phyloP scores from a whole-genome alignment of 2,113 vertebrate genomes.

The Pteronura brasiliensis region DNA sequence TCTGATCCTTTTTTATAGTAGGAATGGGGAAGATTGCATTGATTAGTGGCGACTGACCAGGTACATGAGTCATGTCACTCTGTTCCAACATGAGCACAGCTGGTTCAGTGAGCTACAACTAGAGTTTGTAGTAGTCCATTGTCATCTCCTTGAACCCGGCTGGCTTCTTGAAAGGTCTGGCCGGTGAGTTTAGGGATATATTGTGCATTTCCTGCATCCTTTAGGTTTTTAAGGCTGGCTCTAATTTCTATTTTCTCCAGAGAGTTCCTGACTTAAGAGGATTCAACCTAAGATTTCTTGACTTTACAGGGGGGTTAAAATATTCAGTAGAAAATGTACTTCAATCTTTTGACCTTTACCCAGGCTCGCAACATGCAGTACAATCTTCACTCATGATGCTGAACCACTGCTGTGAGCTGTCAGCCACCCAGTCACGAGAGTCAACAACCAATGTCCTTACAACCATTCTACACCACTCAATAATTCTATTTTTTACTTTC shows the following conservation, averaged over 20 bases:
- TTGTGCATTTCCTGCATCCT: background rate
- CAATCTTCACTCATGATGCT: background rate
- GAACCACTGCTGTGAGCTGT: background rate
- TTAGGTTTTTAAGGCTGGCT: background rate
- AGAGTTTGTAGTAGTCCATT: background rate
- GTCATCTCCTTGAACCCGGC: background rate
- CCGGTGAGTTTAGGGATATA: background rate
- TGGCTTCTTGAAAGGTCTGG: background rate
- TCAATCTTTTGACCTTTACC: background rate
- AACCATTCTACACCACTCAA: background rate
- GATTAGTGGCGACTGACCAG: background rate
- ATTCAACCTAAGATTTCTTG: background rate
- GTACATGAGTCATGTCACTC: background rate
- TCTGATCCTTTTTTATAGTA: background rate
- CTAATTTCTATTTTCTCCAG: background rate
- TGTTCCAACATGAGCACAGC: background rate
- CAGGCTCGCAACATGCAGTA: background rate
- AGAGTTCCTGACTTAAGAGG: background rate
- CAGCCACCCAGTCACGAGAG: background rate
- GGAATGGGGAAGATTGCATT: background rate
- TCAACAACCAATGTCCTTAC: background rate
- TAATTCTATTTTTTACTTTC: background rate
- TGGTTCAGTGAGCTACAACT: background rate
- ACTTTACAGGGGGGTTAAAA: background rate
- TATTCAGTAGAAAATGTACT: background rate